Conservation (phyloP, 2,113 vertebrate genomes). For the Isurus oxyrinchus region DNA sequence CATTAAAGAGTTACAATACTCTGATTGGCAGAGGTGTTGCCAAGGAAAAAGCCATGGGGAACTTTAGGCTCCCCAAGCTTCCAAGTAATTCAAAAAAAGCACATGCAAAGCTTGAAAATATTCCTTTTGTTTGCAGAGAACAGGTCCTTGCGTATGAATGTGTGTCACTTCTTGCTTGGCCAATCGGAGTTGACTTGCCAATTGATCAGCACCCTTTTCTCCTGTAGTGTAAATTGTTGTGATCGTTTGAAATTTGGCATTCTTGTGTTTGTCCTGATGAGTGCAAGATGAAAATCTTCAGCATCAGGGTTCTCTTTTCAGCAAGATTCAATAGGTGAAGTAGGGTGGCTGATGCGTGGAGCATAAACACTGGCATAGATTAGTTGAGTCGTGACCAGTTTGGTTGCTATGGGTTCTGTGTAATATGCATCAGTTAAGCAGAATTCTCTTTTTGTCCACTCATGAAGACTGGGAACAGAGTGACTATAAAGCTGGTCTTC, state of each 20-base stretch:
- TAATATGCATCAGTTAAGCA: too few species aligned
- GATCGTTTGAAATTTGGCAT: background rate
- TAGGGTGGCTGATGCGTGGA: background rate
- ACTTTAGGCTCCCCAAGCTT: too few species aligned
- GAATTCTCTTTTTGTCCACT: background rate
- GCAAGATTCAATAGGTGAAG: too few species aligned
- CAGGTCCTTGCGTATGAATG: background rate
- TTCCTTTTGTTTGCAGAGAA: background rate
- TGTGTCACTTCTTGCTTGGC: background rate
- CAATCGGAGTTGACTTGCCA: background rate
- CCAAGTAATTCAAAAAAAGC: background rate
- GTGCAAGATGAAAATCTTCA: background rate
- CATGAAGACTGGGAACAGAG: background rate
- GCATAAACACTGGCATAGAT: background rate
- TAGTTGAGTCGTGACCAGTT: background rate
- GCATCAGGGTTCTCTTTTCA: background rate
- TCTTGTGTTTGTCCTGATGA: background rate
- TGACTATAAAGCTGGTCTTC: background rate
- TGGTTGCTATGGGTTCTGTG: background rate
- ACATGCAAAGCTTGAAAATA: background rate
- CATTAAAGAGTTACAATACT: background rate
- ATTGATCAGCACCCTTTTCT: background rate
- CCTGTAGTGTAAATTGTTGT: too few species aligned
- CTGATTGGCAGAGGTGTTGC: too few species aligned
- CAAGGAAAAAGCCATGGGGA: too few species aligned